Evolutionary conservation across 2,888 invertebrate species (phyloP).

Genomic region (Torymus texanus): DNA sequence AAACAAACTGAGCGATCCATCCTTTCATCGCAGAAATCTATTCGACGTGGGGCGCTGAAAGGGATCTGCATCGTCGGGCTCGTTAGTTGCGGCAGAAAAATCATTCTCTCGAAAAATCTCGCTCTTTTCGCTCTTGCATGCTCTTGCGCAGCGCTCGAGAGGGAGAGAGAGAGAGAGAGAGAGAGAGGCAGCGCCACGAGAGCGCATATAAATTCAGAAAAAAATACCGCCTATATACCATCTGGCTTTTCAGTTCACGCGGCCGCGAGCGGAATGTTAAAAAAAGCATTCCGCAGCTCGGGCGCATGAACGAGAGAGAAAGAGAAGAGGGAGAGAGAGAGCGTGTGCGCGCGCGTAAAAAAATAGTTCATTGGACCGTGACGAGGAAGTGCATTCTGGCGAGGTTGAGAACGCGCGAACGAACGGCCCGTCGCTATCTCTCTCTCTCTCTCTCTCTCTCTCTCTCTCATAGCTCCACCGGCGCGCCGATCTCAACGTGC

Average conservation of each 20-base stretch:
- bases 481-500: no score
- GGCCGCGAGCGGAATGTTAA: constrained; percentile 1
- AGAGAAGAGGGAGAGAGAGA: constrained; percentile 6
- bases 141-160: no score
- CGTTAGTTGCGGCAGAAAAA: no score
- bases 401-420: constrained; percentile 9
- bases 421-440: neutral
- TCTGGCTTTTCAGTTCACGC: neutral
- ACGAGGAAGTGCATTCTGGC: constrained; percentile 38
- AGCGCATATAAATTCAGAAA: neutral
- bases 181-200: no score
- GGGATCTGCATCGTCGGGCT: no score
- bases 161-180: no score
- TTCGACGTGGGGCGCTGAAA: no score
- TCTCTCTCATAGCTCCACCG: neutral
- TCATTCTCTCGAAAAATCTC: no score
- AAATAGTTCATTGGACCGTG: constrained; percentile 39
- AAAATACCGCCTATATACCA: neutral
- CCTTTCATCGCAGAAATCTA: no score
- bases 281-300: constrained; percentile 11
- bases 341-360: neutral
- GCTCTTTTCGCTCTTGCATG: no score
- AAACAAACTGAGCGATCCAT: no score
- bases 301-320: neutral
- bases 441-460: neutral